A percentile compares a stretch with the other conserved stretches of the same genome.
phyloP scores from a whole-genome alignment of 2,888 invertebrate species.

The Megalurothrips usitatus region DNA sequence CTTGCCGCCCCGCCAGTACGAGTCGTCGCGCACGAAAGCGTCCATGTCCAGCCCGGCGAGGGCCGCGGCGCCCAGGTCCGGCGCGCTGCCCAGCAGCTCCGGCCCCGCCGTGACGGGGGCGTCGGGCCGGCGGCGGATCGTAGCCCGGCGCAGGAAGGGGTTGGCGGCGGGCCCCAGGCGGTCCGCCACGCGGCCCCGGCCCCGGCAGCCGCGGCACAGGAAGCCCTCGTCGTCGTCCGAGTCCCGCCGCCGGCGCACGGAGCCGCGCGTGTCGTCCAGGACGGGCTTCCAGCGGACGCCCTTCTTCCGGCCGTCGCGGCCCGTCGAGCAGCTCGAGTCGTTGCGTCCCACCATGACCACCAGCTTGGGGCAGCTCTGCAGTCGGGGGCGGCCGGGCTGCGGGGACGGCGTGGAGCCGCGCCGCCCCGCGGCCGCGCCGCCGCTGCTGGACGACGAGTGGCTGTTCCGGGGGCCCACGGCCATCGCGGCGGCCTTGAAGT shows the following conservation, averaged over 20 bases:
- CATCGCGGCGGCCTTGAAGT: conserved; percentile 24
- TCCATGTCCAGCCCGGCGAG: no score
- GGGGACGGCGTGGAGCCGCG: conserved; percentile 27
- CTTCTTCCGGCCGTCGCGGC: conserved; percentile 41
- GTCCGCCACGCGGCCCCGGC: not conserved
- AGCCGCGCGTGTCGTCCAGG: conserved; percentile 33
- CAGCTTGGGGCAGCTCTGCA: conserved; percentile 41
- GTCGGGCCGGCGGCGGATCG: not conserved
- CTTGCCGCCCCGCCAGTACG: conserved; percentile 18
- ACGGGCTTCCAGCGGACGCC: conserved; percentile 45
- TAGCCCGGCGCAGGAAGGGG: not conserved
- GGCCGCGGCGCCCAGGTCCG: conserved; percentile 4
- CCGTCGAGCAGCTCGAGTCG: conserved; percentile 39
- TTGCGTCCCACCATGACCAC: conserved; percentile 41
- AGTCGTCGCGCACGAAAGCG: conserved; percentile 9
- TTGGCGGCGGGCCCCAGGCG: not conserved
- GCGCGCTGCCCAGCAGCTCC: conserved; percentile 13
- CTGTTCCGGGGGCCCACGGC: conserved; percentile 6
- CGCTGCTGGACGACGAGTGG: conserved; percentile 11
- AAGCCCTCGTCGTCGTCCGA: not conserved
- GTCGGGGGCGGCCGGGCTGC: conserved; percentile 35
- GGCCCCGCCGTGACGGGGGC: not conserved
- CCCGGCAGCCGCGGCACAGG: conserved; percentile 12
- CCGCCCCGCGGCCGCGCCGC: conserved; percentile 25
- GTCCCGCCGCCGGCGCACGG: conserved; percentile 4